Evolutionary conservation across 2,888 invertebrate genomes (phyloP), one percentile per base, ranked within the genome.

Genomic region (Ichneumoninae sp.): DNA sequence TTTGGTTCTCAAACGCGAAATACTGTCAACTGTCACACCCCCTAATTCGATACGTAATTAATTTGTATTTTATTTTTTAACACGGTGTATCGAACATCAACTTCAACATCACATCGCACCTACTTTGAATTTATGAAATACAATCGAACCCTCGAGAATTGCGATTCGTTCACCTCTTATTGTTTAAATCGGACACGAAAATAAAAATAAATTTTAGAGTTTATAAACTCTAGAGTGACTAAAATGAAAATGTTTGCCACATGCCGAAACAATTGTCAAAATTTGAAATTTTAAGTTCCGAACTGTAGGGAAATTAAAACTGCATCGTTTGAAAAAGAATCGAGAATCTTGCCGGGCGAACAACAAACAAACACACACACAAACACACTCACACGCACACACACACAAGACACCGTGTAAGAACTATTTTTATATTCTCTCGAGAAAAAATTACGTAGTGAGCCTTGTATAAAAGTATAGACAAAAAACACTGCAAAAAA

Each of bases 401-500:
- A 40, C 40, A 40, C 10, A 40, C 40, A 40, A 40, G 83, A 81
- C 88, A 90, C 89, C 89, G 88, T 89, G 90, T 89, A 89, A 90
- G 86, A 89, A 88, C 87, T 87, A 88, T 89, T 85, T 80, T 88
- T 89, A 87, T 88, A 81, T 87, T 83, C 86, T 85, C 88, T 89
- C 87, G 87, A 82, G 87, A 82, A 89, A 90, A 90, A 90, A 89
- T 86, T 88, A 88, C 88, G 89, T 93, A 92, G 92, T 87, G 90
- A 90, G 92, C 92, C 92, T 93, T 93, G 91, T 92, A 91, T 88
- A 91, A 88, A 89, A 83, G 78, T 79, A 63, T 85, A 86, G 70
- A 54, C 70, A 65, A 44, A 75, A 50, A 54, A 57, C 40, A 66
- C 79, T 44, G 66, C 66, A 79, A 83, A 85, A 82, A 83, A 87